A percentile compares a stretch with the other conserved stretches of the same genome.
Conservation (phyloP, 2,113 vertebrate species). For the Labrus mixtus region DNA sequence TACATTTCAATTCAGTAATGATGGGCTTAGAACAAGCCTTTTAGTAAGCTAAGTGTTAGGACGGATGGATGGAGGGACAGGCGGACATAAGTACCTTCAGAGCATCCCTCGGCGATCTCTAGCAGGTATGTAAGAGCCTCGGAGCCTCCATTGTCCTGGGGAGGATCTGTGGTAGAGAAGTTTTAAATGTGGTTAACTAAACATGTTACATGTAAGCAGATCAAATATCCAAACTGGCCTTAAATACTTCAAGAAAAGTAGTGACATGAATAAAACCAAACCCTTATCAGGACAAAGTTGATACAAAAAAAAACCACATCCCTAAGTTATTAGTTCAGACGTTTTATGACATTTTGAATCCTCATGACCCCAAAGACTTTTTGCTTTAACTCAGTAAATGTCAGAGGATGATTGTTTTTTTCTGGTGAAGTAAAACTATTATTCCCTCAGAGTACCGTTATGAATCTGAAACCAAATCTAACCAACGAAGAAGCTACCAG, state of each 20-base stretch:
- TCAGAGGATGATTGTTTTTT: no score
- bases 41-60: not conserved
- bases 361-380: no score
- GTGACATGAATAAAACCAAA: no score
- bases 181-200: not conserved
- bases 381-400: no score
- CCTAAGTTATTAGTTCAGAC: no score
- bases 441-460: no score
- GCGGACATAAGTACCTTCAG: slow-evolving; percentile 86
- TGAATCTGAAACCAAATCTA: no score
- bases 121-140: slow-evolving; percentile 94
- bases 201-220: not conserved
- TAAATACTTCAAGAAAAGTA: not conserved
- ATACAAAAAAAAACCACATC: no score
- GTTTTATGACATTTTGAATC: no score
- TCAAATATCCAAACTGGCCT: not conserved
- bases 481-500: no score
- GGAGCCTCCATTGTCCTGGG: slow-evolving; percentile 94
- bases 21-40: not conserved
- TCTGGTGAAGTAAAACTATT: no score
- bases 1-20: not conserved
- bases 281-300: not conserved
- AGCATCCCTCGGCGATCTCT: slow-evolving; percentile 92
- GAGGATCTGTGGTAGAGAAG: slow-evolving; percentile 86
- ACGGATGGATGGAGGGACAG: no score